Conservation (phyloP, 2,113 vertebrate species). For the Urocitellus parryii region DNA sequence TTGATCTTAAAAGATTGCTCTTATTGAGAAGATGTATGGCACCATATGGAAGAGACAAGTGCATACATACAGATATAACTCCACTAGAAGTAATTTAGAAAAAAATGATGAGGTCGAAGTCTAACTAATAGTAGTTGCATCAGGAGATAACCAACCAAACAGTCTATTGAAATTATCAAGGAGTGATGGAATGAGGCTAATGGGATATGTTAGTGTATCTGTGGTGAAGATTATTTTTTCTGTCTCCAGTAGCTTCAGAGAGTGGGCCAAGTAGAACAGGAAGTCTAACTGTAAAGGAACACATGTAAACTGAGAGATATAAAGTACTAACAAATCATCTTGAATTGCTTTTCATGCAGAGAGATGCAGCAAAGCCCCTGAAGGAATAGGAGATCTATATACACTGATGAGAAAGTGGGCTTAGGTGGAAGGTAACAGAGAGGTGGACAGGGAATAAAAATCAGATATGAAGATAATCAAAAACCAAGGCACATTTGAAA, state of each 20-base stretch:
- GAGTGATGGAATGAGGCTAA: neutral
- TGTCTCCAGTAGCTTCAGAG: neutral
- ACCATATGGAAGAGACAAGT: neutral
- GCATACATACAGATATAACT: neutral
- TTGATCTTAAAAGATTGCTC: neutral
- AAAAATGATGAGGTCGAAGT: neutral
- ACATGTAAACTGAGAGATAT: neutral
- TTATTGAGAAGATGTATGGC: constrained; percentile 5
- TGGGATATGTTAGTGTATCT: neutral
- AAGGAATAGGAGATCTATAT: neutral
- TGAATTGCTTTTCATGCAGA: neutral
- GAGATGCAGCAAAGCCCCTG: neutral
- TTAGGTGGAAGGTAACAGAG: neutral
- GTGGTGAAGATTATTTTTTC: neutral
- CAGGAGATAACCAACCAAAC: neutral
- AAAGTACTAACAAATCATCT: neutral
- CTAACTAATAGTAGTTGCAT: neutral
- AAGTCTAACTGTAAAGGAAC: neutral
- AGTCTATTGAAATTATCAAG: neutral
- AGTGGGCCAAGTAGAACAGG: neutral
- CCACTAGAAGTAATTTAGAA: neutral
- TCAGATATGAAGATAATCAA: neutral
- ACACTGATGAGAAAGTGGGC: neutral
- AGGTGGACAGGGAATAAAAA: neutral
- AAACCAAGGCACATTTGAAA: neutral